A percentile compares a stretch with the other conserved stretches of the same genome.
Conservation (phyloP, 2,888 invertebrate genomes). For the Drosophila phalerata region DNA sequence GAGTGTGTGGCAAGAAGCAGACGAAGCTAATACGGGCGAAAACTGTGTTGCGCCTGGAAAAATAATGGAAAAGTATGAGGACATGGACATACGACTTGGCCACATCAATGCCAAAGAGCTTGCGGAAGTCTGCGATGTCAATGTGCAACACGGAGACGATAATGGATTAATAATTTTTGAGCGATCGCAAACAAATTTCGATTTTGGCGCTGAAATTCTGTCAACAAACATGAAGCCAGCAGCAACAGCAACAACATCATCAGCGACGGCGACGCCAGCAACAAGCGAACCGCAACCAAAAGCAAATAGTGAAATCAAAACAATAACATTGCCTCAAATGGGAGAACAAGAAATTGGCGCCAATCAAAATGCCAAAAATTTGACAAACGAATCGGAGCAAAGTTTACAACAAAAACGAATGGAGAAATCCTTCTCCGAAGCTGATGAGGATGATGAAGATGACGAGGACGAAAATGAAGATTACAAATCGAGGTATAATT, state of each 20-base stretch:
- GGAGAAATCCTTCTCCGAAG: constrained; percentile 44
- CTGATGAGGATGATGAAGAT: constrained; percentile 62
- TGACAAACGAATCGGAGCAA: constrained; percentile 18
- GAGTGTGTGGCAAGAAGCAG: constrained; percentile 53
- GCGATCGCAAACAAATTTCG: constrained; percentile 57
- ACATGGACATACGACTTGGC: constrained; percentile 68
- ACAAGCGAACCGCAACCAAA: constrained; percentile 71
- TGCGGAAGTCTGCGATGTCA: constrained; percentile 54
- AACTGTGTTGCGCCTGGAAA: constrained; percentile 62
- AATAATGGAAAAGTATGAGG: constrained; percentile 82
- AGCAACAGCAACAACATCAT: constrained; percentile 38
- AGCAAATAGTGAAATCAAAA: constrained; percentile 76
- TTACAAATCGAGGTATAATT: constrained; percentile 40
- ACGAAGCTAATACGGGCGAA: constrained; percentile 49
- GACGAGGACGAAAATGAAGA: constrained; percentile 56
- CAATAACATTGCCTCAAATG: constrained; percentile 73
- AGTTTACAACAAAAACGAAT: constrained; percentile 16
- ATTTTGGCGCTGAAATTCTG: constrained; percentile 84
- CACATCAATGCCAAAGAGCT: constrained; percentile 69
- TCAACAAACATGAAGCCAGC: constrained; percentile 63
- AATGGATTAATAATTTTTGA: constrained; percentile 45
- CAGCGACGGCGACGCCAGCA: constrained; percentile 46
- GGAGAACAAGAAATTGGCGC: constrained; percentile 75
- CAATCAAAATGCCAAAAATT: constrained; percentile 48
- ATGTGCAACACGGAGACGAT: constrained; percentile 30